Evolutionary conservation across 2,113 vertebrate genomes (phyloP), one percentile per base, ranked within the genome.

Genomic region (Struthidea cinerea): DNA sequence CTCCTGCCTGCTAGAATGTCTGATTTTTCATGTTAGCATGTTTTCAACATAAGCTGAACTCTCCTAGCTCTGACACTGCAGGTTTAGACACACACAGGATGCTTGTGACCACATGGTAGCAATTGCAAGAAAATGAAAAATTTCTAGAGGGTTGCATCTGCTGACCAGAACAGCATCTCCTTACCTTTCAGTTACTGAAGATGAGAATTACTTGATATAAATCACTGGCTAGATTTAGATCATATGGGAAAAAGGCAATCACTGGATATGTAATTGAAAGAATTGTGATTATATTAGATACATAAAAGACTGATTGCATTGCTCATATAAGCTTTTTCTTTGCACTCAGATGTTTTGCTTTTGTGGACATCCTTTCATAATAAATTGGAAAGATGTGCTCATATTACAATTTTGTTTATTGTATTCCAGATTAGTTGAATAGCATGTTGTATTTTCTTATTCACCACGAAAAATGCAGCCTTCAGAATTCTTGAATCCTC

Each of bases 61-160:
- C 6, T 70, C 5, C 9, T 70, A 37, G 11, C 10, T 64, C 37
- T 78, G 30, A 44, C 50, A 20, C 8, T 61, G 19, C 16, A 60
- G 39, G 13, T 42, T 68, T 63, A 55, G 67, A 63, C 20, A 16
- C 16, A 65, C 0, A 0, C 14, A 69, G 9, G 14, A 61, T 52
- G 24, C 7, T 46, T 74, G 14, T 28, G 28, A 35, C 11, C 9
- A 26, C 30, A 13, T 4, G 78, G 11, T 19, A 69, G 5, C 26
- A 35, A 13, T 5, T 60, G 16, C 24, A 84, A 59, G 26, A 55
- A 3, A 49, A 14, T 19, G 1, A 67, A 32, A 1, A 1, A 8
- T 52, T 82, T 55, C 27, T 69, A 39, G 57, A 68, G 16, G 4
- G 13, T 3, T 32, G 16, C 44, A 42, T 53, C 42, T 53, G 30